Conservation (phyloP, 2,113 vertebrate genomes). For the Nesoenas mayeri region DNA sequence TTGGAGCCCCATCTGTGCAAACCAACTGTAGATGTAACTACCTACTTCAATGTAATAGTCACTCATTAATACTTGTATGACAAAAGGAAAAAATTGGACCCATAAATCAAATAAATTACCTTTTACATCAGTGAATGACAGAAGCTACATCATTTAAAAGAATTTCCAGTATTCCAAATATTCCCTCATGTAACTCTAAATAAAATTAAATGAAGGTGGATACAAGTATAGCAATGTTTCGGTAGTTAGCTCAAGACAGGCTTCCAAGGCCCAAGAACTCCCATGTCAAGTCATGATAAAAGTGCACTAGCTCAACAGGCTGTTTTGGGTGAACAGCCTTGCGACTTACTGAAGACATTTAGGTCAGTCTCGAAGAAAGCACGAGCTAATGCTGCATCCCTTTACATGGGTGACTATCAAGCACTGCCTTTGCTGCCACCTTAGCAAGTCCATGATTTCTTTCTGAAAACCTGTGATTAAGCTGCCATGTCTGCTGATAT, state of each 20-base stretch:
- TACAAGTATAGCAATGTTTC: background rate
- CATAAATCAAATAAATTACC: background rate
- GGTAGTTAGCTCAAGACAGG: background rate
- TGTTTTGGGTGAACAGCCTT: background rate
- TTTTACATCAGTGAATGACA: background rate
- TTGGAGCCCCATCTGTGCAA: background rate
- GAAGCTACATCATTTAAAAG: background rate
- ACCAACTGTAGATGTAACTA: background rate
- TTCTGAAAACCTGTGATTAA: background rate
- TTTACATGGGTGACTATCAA: background rate
- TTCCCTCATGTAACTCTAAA: background rate
- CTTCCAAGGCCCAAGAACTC: background rate
- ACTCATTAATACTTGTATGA: background rate
- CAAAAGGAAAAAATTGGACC: background rate
- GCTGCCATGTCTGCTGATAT: background rate
- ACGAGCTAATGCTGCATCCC: background rate
- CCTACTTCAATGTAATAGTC: background rate
- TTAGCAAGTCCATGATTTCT: background rate
- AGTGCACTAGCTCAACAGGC: background rate
- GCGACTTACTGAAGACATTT: background rate
- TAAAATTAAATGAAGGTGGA: background rate
- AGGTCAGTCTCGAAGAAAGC: background rate
- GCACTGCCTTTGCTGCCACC: background rate
- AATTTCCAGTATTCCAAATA: background rate
- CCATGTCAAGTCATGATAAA: fast-evolving